Evolutionary conservation across 2,797 vertebrate genomes (phyloP).

Genomic region (Tamandua tetradactyla): DNA sequence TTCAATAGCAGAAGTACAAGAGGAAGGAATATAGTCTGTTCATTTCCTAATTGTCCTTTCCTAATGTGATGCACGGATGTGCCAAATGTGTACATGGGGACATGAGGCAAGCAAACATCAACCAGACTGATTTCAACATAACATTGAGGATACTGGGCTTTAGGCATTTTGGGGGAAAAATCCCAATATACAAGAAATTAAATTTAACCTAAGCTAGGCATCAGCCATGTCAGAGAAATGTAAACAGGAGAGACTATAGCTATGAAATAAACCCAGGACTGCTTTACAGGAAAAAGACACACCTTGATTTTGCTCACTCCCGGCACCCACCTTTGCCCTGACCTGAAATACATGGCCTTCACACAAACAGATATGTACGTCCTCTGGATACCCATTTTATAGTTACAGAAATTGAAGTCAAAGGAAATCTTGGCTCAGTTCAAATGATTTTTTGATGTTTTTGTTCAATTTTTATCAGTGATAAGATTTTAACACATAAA

Average conservation of each 20-base stretch:
- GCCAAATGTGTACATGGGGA: neutral
- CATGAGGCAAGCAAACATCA: neutral
- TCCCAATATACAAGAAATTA: neutral
- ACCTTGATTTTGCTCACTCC: neutral
- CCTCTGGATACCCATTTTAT: neutral
- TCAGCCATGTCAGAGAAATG: slow-evolving; percentile 28
- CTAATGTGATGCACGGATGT: neutral
- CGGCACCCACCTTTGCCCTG: neutral
- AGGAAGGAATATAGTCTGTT: neutral
- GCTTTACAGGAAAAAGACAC: slow-evolving; percentile 16
- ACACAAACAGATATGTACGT: neutral
- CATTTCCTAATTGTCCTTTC: neutral
- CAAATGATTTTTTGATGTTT: slow-evolving; percentile 47
- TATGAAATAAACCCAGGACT: neutral
- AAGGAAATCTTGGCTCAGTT: slow-evolving; percentile 25
- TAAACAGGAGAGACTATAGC: neutral
- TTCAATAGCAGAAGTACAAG: neutral
- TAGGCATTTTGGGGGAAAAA: neutral
- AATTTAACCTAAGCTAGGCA: slow-evolving; percentile 17
- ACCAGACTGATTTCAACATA: neutral
- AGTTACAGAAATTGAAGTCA: neutral
- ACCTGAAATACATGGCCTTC: neutral
- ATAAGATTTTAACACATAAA: neutral
- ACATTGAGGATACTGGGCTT: neutral
- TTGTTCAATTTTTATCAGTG: neutral